These are phyloP conservation scores for Meteorus sp. DNA, from an alignment of 1,140 invertebrate species.

Conservation along the genomic window DNA sequence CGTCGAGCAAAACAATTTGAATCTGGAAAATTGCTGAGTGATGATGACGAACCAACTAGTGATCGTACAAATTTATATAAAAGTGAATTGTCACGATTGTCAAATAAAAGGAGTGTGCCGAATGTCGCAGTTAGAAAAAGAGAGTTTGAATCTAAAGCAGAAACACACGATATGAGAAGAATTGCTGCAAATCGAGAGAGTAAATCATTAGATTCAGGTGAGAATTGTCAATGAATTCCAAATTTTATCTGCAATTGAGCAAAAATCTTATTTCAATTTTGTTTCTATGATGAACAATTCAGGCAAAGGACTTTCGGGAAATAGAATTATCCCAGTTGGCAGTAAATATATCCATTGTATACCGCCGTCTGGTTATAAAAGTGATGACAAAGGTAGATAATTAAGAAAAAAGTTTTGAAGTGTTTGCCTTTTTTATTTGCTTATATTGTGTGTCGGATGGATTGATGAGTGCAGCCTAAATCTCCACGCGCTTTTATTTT, in stretches of 20 bases:
- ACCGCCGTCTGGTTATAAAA: constrained; percentile 66
- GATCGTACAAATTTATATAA: constrained; percentile 70
- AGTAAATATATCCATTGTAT: constrained; percentile 76
- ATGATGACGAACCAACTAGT: constrained; percentile 61
- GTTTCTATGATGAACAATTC: constrained; percentile 24
- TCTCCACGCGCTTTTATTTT: too few relatives aligned
- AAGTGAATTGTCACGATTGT: constrained; percentile 73
- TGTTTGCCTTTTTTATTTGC: background rate
- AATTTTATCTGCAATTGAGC: background rate
- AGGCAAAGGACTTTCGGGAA: constrained; percentile 66
- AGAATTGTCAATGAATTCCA: constrained; percentile 10
- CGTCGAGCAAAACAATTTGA: constrained; percentile 76
- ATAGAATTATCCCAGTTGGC: constrained; percentile 74
- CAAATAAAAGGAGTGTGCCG: constrained; percentile 69
- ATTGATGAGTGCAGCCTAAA: background rate
- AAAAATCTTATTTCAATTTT: too few relatives aligned
- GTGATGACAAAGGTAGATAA: constrained; percentile 48
- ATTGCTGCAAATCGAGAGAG: constrained; percentile 41
- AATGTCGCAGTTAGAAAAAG: constrained; percentile 74
- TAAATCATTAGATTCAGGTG: constrained; percentile 51
- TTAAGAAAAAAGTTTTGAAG: constrained; percentile 1
- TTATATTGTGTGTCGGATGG: background rate
- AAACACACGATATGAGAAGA: constrained; percentile 45
- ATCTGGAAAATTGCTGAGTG: constrained; percentile 60
- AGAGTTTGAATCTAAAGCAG: constrained; percentile 71